Percentiles rank a stretch among this genome's conserved stretches.
Evolutionary conservation across 2,797 vertebrate species (phyloP).

Genomic region (Pseudotriccus pelzelni): DNA sequence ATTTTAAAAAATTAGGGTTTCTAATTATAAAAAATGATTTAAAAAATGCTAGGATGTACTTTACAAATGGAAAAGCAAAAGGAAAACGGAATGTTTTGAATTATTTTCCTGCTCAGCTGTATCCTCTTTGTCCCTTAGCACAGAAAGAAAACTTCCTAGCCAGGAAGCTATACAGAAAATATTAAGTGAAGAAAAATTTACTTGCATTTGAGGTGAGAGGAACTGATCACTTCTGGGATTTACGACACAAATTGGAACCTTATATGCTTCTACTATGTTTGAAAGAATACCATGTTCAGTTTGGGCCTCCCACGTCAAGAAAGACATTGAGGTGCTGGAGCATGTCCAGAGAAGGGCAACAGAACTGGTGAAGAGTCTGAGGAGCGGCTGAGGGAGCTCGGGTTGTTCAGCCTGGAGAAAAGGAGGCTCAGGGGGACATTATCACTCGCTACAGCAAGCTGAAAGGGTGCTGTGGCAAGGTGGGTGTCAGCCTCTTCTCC

Average conservation of each 20-base stretch:
- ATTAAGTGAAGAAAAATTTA: neutral
- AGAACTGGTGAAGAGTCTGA: neutral
- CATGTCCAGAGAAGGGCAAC: neutral
- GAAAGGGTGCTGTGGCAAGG: neutral
- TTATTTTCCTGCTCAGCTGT: slow-evolving; percentile 19
- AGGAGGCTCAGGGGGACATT: neutral
- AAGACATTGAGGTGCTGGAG: neutral
- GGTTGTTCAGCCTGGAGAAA: neutral
- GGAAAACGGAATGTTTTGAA: neutral
- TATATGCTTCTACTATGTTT: neutral
- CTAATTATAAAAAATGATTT: neutral
- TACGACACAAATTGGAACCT: neutral
- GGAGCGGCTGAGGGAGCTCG: neutral
- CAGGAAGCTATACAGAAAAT: neutral
- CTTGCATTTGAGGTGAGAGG: slow-evolving; percentile 16
- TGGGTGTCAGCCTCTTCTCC: neutral
- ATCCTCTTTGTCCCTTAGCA: neutral
- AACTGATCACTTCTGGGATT: neutral
- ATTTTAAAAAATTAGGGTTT: too few relatives aligned
- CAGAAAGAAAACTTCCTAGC: neutral
- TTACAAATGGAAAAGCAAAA: neutral
- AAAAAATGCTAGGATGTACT: neutral
- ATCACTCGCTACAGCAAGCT: fast-evolving
- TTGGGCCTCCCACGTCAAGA: neutral
- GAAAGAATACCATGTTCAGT: neutral